These are phyloP conservation scores for Beroe ovata DNA, from an alignment of 37 sponge, comb jelly and placozoan genomes.

Conservation along the genomic window DNA sequence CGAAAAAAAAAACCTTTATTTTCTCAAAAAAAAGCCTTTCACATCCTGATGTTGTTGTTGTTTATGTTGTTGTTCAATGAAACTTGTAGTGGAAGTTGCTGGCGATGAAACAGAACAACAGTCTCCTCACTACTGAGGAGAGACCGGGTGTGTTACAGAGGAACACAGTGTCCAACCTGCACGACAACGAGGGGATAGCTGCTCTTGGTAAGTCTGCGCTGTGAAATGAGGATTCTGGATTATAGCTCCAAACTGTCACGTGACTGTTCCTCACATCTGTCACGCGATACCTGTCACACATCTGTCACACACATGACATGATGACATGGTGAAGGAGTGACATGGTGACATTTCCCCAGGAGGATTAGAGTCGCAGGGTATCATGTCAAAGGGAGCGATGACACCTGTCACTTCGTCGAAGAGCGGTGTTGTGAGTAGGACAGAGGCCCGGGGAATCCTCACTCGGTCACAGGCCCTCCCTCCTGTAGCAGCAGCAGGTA, in stretches of 20 bases:
- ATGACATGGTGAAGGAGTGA: too few relatives aligned
- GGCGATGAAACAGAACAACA: constrained; percentile 53
- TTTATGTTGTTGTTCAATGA: too few relatives aligned
- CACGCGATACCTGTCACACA: too few relatives aligned
- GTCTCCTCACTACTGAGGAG: constrained; percentile 15
- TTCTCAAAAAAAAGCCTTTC: too few relatives aligned
- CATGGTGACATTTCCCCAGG: constrained; percentile 7
- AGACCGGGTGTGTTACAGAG: constrained; percentile 55
- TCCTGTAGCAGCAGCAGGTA: too few relatives aligned
- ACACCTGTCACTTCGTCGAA: not conserved
- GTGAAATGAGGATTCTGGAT: too few relatives aligned
- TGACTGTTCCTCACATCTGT: too few relatives aligned
- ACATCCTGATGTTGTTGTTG: too few relatives aligned
- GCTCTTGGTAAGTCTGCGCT: constrained; percentile 1
- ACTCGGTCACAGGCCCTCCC: not conserved
- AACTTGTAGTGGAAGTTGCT: constrained; percentile 64
- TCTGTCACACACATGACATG: too few relatives aligned
- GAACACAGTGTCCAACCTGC: constrained; percentile 11
- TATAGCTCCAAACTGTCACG: too few relatives aligned
- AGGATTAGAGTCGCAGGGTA: not conserved
- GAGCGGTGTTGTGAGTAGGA: not conserved
- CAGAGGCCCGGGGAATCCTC: not conserved
- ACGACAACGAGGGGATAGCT: constrained; percentile 34
- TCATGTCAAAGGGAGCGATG: constrained; percentile 15
- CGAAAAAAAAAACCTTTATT: too few relatives aligned